Evolutionary conservation across 2,113 vertebrate genomes (phyloP).

Genomic region (Tupaia chinensis): DNA sequence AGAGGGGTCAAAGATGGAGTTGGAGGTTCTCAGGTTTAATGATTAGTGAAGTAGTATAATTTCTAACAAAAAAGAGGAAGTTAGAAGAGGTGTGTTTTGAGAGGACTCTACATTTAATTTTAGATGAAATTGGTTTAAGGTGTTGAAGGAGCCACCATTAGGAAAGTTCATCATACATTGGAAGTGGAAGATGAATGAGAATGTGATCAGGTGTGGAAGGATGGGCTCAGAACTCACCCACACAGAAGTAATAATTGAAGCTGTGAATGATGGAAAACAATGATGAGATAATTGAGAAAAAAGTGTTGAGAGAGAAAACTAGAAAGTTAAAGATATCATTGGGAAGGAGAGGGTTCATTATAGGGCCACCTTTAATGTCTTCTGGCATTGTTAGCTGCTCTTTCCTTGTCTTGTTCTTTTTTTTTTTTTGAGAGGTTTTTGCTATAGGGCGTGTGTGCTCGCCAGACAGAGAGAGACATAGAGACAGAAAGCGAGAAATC

Average conservation of each 20-base stretch:
- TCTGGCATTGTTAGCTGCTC: not conserved
- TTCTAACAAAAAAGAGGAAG: not conserved
- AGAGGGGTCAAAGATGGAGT: not conserved
- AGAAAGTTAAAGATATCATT: conserved; percentile 18
- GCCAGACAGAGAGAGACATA: no score
- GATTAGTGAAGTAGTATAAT: not conserved
- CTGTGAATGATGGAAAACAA: not conserved
- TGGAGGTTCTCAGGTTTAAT: not conserved
- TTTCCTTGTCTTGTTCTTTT: conserved; percentile 29
- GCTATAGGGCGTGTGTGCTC: no score
- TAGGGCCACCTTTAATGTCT: not conserved
- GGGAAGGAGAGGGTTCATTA: not conserved
- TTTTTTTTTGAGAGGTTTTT: no score
- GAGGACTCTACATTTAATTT: not conserved
- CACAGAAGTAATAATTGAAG: not conserved
- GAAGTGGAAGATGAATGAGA: not conserved
- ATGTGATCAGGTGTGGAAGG: not conserved
- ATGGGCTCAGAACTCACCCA: not conserved
- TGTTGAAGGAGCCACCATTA: not conserved
- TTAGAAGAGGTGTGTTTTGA: conserved; percentile 1
- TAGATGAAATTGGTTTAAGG: not conserved
- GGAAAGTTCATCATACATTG: not conserved
- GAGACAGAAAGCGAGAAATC: no score
- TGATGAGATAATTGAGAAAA: not conserved
- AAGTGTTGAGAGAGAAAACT: not conserved